Evolutionary conservation across 1,140 invertebrate species (phyloP), one percentile per base, ranked within the genome.

Genomic region (Drosophila nannoptera): DNA sequence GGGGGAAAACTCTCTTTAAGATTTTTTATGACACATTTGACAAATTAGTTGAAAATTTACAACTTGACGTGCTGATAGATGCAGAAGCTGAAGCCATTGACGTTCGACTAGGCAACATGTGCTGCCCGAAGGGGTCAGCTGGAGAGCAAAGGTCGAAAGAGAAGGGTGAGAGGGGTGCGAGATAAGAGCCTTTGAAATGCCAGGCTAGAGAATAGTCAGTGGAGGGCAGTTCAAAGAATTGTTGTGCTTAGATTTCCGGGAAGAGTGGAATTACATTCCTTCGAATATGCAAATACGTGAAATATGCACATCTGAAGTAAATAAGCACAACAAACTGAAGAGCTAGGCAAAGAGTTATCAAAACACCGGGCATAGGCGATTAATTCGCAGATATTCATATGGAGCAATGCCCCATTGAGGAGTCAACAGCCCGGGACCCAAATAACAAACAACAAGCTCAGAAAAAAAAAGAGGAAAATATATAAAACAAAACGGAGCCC

Each of bases 1-100:
- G n/a, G n/a, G n/a, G n/a, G n/a, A n/a, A 22, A 22, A 22, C 22
- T 59, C 60, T 59, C 54, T 45, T 45, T 45, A 8, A 48, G 66
- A 55, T 45, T 58, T 62, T 72, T 72, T 61, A 72, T 68, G 69
- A 67, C 69, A 56, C 56, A 68, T 68, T 68, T 69, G 65, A 72
- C 69, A 72, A 72, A 72, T 72, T 72, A 68, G 64, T 72, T 68
- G 38, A 72, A 62, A 68, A 68, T 62, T 62, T 61, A 68, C 64
- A 32, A 29, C 64, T 67, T 54, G 50, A 67, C 42, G 50, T 61
- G 55, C 50, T 36, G 63, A 71, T 54, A 50, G 43, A 67, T 69
- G 53, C 29, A 38, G n/a, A 22, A 59, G 42, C 40, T 5, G 16
- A 59, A 40, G 40, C 53, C 53, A 66, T 65, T 70, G 48, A 50